These are phyloP conservation scores for Prenolepis imparis DNA, from an alignment of 2,888 invertebrate species.

Conservation along the genomic window DNA sequence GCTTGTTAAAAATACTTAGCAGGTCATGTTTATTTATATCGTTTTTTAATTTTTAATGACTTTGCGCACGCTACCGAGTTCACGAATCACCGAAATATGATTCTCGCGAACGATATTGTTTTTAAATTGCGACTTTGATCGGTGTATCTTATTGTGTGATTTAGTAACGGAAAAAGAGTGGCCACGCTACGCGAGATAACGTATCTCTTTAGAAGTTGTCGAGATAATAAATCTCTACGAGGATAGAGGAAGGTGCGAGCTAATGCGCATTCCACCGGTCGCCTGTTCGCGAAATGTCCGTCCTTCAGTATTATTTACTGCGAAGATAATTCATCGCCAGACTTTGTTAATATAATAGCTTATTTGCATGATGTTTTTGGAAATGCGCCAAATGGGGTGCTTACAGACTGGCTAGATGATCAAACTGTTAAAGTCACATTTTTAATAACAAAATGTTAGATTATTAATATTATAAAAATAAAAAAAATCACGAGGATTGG, in stretches of 20 bases:
- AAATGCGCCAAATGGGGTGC: constrained; percentile 36
- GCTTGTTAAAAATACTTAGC: neutral
- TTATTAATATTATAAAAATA: neutral
- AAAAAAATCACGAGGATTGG: neutral
- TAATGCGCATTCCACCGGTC: constrained; percentile 51
- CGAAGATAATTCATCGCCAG: constrained; percentile 52
- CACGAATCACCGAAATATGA: neutral
- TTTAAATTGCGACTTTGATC: constrained; percentile 21
- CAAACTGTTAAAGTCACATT: constrained; percentile 9
- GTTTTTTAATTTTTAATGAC: neutral
- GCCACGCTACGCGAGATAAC: constrained; percentile 21
- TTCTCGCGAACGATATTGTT: neutral
- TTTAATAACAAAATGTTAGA: constrained; percentile 13
- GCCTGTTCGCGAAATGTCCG: constrained; percentile 51
- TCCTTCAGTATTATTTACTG: constrained; percentile 54
- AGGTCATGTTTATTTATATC: neutral
- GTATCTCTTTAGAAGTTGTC: constrained; percentile 50
- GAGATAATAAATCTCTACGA: constrained; percentile 50
- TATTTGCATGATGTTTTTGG: constrained; percentile 58
- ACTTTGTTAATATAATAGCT: constrained; percentile 57
- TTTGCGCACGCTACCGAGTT: neutral
- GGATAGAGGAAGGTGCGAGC: constrained; percentile 42
- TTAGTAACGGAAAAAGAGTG: constrained; percentile 17
- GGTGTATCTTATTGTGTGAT: neutral
- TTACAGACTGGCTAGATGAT: neutral